Base-by-base conservation (phyloP, 2,113 vertebrate genomes). In the Alligator sinensis region DNA sequence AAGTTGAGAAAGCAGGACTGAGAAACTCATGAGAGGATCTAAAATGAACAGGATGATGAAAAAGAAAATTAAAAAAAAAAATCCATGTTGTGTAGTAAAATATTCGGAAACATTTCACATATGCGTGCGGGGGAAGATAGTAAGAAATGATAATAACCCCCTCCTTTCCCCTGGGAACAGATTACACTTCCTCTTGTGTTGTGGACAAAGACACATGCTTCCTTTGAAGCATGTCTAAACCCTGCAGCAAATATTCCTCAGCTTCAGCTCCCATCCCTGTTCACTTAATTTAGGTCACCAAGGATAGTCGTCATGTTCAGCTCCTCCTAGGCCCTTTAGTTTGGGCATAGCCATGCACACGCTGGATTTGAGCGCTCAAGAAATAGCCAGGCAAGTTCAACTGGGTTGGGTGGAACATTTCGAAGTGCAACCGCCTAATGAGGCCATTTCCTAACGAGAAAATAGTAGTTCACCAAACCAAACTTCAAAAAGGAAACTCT, bases 281-380 rank as follows among this genome's bases (percentile, higher is more conserved):
- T 76, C 90, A 82, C 77, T 93, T 83, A 85, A 78, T 85, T 92
- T 87, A 68, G 64, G 79, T 88, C 82, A 79, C 87, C 93, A 94
- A 96, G 92, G 96, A 96, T 91, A 83, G 95, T 92, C 93, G 88
- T 93, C 88, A 77, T 90, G 88, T 90, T 76, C 83, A 94, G 83
- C 82, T 82, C 85, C 93, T 90, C 90, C 70, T 38, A 66, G 90
- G 77, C 74, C 91, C 84, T 87, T 87, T 75, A 27, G 16, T 92
- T 93, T 89, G 86, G 61, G 68, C 10, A 18, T 11, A 70, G 30
- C 34, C 34, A 16, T 10, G 19, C 34, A 1, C 7, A 5, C 34
- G 24, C 14, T 1, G 2, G 24, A 68, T 89, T 86, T 70, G 1
- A 17, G 55, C 30, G 60, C 63, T 79, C 70, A 61, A 84, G 59